Evolutionary conservation across 2,888 invertebrate genomes (phyloP), one percentile per base, ranked within the genome.

Genomic region (Leptothorax acervorum): DNA sequence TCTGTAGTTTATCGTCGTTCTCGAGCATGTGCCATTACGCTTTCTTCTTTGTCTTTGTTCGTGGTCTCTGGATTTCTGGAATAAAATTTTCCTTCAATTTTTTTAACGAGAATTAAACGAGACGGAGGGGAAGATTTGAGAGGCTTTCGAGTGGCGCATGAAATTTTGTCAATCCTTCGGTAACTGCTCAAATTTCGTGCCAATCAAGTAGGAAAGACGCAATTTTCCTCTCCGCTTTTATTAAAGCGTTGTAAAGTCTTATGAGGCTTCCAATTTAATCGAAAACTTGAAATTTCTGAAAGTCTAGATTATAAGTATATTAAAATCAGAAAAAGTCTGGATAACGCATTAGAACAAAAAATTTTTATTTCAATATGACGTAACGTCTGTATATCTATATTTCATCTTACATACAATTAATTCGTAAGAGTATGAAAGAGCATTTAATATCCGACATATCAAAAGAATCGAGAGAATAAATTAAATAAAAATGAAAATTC

Each of bases 61-160:
- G 11, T 9, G 15, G 0, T 6, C n/a, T 15, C 23, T 45, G 23
- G 23, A 23, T 23, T 23, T 23, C 23, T 23, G 1, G 15, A 35
- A 71, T 48, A 8, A 83, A 51, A 66, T 42, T 53, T 68, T 70
- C 31, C 5, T 53, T 60, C 60, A 18, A 28, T 23, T 18, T 78
- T 60, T 79, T 81, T 81, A 66, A 79, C 55, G 55, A 23, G 51
- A 79, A 51, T 76, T 35, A 79, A 57, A 76, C 15, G 35, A 48
- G 15, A 18, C 12, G 42, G 18, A 1, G 18, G 12, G 1, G 15
- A 60, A 75, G 42, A 57, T 45, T 18, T 35, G 35, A 71, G 15
- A 57, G 57, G 9, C 15, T 9, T 57, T 65, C 15, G 9, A 55
- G n/a, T 45, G 18, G n/a, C 45, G n/a, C 15, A 12, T 55, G 6